Evolutionary conservation across 2,888 invertebrate genomes (phyloP).

Genomic region (Orthonevra nobilis): DNA sequence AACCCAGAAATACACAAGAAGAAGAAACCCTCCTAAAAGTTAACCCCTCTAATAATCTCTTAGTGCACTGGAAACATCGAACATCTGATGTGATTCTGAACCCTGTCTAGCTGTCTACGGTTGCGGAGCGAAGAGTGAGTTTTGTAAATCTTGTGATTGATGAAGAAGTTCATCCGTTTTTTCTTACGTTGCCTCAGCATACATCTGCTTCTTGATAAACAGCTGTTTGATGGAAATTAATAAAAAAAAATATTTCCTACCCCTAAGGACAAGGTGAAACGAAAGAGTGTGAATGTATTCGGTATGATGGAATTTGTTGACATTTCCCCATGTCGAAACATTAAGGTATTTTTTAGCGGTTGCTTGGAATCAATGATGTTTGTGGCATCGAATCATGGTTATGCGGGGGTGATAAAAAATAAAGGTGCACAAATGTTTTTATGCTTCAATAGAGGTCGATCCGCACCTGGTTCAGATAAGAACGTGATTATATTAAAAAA

Average conservation of each 20-base stretch:
- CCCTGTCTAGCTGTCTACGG: background rate
- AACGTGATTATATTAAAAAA: too few relatives aligned
- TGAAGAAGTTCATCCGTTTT: conserved; percentile 18
- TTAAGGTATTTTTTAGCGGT: too few relatives aligned
- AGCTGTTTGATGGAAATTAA: conserved; percentile 38
- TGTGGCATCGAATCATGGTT: conserved; percentile 2
- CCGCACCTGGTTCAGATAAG: too few relatives aligned
- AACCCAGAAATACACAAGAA: background rate
- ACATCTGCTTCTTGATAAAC: conserved; percentile 41
- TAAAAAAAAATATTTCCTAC: conserved; percentile 12
- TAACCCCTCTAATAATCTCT: conserved; percentile 3
- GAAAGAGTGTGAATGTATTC: conserved; percentile 11
- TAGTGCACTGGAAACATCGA: conserved; percentile 6
- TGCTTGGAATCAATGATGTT: too few relatives aligned
- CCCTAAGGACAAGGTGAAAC: conserved; percentile 43
- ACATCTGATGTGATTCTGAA: conserved; percentile 48
- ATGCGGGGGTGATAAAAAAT: too few relatives aligned
- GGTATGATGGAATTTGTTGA: conserved; percentile 31
- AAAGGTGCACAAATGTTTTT: too few relatives aligned
- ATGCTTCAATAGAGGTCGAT: too few relatives aligned
- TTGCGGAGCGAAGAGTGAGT: background rate
- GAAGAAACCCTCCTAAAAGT: background rate
- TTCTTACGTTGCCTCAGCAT: conserved; percentile 1
- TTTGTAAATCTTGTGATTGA: conserved; percentile 33
- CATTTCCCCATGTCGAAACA: too few relatives aligned